Evolutionary conservation across 2,113 vertebrate genomes (phyloP).

Genomic region (Geococcyx californianus): DNA sequence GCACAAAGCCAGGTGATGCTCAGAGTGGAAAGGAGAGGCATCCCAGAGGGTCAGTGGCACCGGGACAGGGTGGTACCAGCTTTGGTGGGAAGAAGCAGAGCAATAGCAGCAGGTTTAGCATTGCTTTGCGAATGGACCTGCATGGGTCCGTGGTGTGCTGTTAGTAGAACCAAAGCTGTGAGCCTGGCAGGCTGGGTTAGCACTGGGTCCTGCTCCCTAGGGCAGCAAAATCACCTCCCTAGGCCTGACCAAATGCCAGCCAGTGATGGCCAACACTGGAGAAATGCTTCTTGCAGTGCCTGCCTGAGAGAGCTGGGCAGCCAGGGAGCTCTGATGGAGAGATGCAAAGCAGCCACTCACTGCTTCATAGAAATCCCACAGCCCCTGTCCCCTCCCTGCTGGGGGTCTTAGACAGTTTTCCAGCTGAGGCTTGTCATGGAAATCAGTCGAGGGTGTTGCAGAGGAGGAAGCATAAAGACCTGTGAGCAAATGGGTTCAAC

Average conservation of each 20-base stretch:
- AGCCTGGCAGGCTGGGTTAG: neutral
- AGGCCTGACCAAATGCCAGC: neutral
- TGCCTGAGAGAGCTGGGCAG: neutral
- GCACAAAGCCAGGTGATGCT: neutral
- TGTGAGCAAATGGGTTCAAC: neutral
- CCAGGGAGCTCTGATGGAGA: rapidly evolving
- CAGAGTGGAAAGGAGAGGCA: neutral
- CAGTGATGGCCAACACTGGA: rapidly evolving
- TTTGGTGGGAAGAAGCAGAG: rapidly evolving
- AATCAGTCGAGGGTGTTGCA: rapidly evolving
- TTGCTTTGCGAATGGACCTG: neutral
- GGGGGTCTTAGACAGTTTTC: neutral
- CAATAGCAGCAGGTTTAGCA: neutral
- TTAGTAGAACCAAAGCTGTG: neutral
- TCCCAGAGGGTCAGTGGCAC: rapidly evolving
- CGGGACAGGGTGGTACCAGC: neutral
- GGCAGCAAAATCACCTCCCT: neutral
- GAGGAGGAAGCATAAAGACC: neutral
- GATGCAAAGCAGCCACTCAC: neutral
- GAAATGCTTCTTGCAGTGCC: neutral
- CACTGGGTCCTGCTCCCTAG: rapidly evolving
- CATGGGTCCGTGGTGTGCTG: rapidly evolving
- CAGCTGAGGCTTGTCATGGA: neutral
- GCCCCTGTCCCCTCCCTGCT: too few species aligned
- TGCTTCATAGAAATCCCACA: neutral